These are phyloP conservation scores for Salvelinus alpinus DNA, from an alignment of 2,113 vertebrate genomes.

Conservation along the genomic window DNA sequence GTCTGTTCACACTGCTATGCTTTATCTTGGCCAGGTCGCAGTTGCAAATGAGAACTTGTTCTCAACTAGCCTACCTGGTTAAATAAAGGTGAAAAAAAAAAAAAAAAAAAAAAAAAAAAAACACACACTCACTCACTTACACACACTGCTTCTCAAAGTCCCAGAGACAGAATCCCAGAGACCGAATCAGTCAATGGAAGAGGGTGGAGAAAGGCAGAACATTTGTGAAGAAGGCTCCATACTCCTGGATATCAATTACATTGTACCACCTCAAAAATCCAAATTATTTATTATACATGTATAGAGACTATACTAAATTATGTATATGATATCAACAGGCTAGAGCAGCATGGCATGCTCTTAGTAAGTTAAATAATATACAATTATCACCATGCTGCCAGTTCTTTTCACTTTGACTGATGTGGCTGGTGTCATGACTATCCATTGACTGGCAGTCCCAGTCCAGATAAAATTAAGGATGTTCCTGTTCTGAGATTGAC, in stretches of 20 bases:
- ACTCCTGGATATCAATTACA: constrained; percentile 55
- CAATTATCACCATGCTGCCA: constrained; percentile 58
- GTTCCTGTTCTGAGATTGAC: constrained; percentile 25
- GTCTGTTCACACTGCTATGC: no score
- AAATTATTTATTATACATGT: constrained; percentile 66
- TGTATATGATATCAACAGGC: constrained; percentile 65
- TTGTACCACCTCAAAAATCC: constrained; percentile 47
- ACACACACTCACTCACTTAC: constrained; percentile 60
- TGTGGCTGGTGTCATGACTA: constrained; percentile 40
- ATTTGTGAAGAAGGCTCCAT: constrained; percentile 31
- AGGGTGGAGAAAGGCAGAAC: constrained; percentile 39
- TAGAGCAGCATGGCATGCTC: constrained; percentile 42
- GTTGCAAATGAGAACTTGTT: no score
- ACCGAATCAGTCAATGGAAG: constrained; percentile 43
- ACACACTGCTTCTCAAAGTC: constrained; percentile 69
- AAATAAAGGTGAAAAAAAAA: no score
- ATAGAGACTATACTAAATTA: constrained; percentile 60
- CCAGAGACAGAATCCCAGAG: constrained; percentile 69
- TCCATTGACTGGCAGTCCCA: constrained; percentile 41
- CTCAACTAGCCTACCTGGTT: no score
- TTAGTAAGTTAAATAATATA: constrained; percentile 62
- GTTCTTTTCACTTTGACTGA: constrained; percentile 61
- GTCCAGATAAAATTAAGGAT: neutral
- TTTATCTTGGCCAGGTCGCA: no score
- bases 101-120: no score